These are phyloP conservation scores for Baccha elongata DNA, from an alignment of 2,888 invertebrate genomes.

Conservation along the genomic window DNA sequence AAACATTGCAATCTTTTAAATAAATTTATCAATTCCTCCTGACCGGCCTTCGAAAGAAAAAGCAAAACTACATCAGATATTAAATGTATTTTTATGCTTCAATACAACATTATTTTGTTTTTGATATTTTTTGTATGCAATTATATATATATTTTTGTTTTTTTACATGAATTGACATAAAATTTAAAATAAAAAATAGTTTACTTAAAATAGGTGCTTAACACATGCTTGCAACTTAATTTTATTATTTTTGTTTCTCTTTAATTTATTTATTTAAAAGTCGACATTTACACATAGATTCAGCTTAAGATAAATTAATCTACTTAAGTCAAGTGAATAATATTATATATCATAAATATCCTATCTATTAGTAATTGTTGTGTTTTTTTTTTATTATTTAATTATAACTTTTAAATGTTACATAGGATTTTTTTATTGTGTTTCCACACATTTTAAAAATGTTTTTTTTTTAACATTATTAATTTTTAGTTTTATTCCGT, in stretches of 20 bases:
- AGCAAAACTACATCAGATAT: constrained; percentile 31
- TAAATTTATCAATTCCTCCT: no score
- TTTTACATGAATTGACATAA: constrained; percentile 70
- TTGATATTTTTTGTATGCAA: constrained; percentile 47
- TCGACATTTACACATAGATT: constrained; percentile 67
- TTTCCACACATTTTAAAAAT: constrained; percentile 70
- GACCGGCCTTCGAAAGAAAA: no score
- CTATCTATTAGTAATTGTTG: constrained; percentile 71
- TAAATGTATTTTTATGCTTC: constrained; percentile 55
- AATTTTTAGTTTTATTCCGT: constrained; percentile 49
- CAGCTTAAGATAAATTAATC: constrained; percentile 68
- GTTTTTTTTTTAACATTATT: constrained; percentile 61
- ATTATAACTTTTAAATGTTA: constrained; percentile 58
- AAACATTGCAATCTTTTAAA: no score
- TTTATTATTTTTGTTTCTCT: constrained; percentile 18
- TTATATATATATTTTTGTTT: constrained; percentile 25
- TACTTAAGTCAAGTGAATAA: constrained; percentile 66
- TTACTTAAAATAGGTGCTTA: constrained; percentile 65
- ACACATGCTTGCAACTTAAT: constrained; percentile 62
- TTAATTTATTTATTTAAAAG: constrained; percentile 31
- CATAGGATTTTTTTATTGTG: constrained; percentile 69
- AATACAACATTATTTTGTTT: constrained; percentile 58
- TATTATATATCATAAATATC: constrained; percentile 69
- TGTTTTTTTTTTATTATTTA: constrained; percentile 30
- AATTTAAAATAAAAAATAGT: constrained; percentile 65